Evolutionary conservation across 2,113 vertebrate species (phyloP).

Genomic region (Aleadryas rufinucha): DNA sequence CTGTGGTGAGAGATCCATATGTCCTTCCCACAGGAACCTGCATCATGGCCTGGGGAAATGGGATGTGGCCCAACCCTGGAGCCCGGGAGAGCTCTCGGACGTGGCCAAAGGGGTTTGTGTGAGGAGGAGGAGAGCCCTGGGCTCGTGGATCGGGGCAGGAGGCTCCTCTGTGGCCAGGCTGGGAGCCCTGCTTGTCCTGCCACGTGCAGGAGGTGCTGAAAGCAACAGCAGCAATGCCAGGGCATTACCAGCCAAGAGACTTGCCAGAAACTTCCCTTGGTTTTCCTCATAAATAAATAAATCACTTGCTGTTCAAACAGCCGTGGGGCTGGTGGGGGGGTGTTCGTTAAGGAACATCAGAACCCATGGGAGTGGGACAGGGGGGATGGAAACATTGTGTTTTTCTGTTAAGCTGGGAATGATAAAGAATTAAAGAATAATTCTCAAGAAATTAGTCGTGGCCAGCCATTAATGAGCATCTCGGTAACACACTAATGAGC

Average conservation of each 20-base stretch:
- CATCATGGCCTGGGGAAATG: rapidly evolving
- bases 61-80: rapidly evolving
- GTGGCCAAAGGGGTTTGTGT: background rate
- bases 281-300: background rate
- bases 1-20: rapidly evolving
- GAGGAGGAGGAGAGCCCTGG: background rate
- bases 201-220: background rate
- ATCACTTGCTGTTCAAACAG: background rate
- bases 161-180: background rate
- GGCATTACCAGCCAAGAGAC: background rate
- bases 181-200: background rate
- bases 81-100: background rate
- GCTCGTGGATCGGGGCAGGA: background rate
- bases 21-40: background rate
- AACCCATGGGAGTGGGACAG: background rate
- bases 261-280: background rate
- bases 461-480: conserved; percentile 63
- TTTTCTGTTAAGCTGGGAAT: conserved; percentile 29
- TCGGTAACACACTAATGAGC: conserved; percentile 56
- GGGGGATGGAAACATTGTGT: background rate
- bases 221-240: background rate
- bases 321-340: background rate
- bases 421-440: conserved; percentile 59
- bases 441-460: conserved; percentile 63
- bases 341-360: conserved; percentile 9